Evolutionary conservation across 2,113 vertebrate genomes (phyloP).

Genomic region (Erythrolamprus reginae): DNA sequence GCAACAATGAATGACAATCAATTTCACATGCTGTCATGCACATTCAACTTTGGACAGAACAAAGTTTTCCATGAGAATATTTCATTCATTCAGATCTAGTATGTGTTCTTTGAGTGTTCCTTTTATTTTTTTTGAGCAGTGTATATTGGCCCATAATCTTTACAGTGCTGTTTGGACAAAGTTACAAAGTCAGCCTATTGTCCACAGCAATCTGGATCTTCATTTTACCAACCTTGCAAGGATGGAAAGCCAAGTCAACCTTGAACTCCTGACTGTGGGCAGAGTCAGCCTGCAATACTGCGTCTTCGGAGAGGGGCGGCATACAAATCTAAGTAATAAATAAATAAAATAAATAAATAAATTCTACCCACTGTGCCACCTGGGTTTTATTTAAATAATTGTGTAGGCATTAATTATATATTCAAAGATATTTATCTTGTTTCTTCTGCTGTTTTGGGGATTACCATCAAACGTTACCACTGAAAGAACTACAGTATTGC

Average conservation of each 20-base stretch:
- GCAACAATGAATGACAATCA: too few relatives aligned
- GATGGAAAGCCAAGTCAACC: neutral
- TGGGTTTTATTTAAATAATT: neutral
- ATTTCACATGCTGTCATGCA: too few relatives aligned
- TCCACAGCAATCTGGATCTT: neutral
- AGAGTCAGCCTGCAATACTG: neutral
- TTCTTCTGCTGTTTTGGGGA: neutral
- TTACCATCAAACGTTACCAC: neutral
- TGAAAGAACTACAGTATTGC: neutral
- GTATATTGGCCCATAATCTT: neutral
- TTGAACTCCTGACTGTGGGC: neutral
- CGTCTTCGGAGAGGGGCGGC: too few relatives aligned
- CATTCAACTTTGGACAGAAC: too few relatives aligned
- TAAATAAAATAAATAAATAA: too few relatives aligned
- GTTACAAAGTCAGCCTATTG: neutral
- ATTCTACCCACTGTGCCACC: neutral
- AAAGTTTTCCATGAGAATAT: too few relatives aligned
- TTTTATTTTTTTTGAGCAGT: too few relatives aligned
- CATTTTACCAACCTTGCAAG: neutral
- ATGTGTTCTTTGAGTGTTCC: too few relatives aligned
- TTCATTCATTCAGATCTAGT: too few relatives aligned
- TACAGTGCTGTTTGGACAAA: neutral
- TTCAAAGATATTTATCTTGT: neutral
- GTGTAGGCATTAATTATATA: neutral
- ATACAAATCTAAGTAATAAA: too few relatives aligned